Base-by-base conservation (phyloP, 2,888 invertebrate species). In the Tetramorium bicarinatum region DNA sequence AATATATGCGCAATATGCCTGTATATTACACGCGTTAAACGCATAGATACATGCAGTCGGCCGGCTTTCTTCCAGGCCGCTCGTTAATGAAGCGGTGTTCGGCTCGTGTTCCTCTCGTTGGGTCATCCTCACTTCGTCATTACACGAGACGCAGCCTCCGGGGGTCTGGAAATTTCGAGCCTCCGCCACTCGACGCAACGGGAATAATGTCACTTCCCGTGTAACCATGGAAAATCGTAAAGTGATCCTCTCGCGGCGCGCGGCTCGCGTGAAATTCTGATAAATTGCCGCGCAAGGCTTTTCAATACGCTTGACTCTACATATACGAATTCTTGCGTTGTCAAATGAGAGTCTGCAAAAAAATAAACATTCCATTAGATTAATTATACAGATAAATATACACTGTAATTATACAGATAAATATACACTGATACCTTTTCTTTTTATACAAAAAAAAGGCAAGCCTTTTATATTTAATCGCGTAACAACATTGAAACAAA, bases 31-130 rank as follows among this genome's bases (percentile, higher is more conserved):
- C 29, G 72, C 59, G 47, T 79, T 44, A 71, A 59, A 72, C 72
- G 54, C n/a, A 71, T 29, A 64, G 38, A 69, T 56, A 64, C 56
- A 59, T 77, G 18, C 61, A 47, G 38, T n/a, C 29, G 71, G 64
- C 66, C 56, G 74, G 62, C 67, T 84, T 82, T 83, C 82, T 80
- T 82, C 80, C 84, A 79, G 80, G 79, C 82, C 83, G 84, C 77
- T 83, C 84, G 84, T 87, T 87, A 88, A 90, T 90, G 85, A 90
- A 90, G 90, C 85, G 86, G 83, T 67, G 66, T 90, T 90, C 85
- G 85, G 80, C 85, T 84, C 84, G 85, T 67, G 87, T 88, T 90
- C 86, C 87, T 88, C 86, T 86, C 87, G 71, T 82, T 61, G 82
- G 81, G 56, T 62, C 75, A 83, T 85, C 83, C 88, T 84, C 81